Conservation (phyloP, 2,113 vertebrate genomes). For the human region GRCh38 chr11:82302001-82302500, state of each 20-base stretch:
- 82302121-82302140: neutral
- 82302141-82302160: neutral
- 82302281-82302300: neutral
- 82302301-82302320: neutral
- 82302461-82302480: neutral
- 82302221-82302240: neutral
- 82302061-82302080: neutral
- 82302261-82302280: neutral
- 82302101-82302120: neutral
- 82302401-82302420: neutral
- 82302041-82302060: neutral
- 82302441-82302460: neutral
- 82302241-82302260: neutral
- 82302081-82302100: neutral
- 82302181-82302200: neutral
- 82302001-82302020: neutral
- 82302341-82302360: neutral
- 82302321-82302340: neutral
- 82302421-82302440: neutral
- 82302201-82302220: neutral
- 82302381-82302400: neutral
- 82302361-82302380: neutral
- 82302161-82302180: conserved; percentile 4
- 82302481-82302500: neutral
- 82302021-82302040: neutral